Evolutionary conservation across 2,888 invertebrate genomes (phyloP).

Genomic region (Microlaimidae sp.): DNA sequence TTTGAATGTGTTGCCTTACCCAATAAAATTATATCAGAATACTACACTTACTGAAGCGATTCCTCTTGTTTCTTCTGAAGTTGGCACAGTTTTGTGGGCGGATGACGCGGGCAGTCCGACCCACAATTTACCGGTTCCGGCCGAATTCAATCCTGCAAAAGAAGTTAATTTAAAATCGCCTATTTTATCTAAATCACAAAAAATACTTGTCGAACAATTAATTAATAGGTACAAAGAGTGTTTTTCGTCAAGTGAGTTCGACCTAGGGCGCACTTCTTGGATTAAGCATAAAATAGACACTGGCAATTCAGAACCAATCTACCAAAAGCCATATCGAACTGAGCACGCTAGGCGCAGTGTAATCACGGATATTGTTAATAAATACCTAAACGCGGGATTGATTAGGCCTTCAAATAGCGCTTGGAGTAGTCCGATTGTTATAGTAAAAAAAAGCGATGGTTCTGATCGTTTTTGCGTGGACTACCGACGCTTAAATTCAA

Average conservation of each 20-base stretch:
- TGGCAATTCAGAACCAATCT: not conserved
- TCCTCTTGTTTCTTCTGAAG: too few relatives aligned
- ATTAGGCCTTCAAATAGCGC: not conserved
- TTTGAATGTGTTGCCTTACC: too few relatives aligned
- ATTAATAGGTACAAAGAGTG: not conserved
- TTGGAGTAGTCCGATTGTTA: not conserved
- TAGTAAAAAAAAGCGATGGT: not conserved
- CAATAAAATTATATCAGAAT: too few relatives aligned
- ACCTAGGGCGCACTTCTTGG: not conserved
- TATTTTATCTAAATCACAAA: too few relatives aligned
- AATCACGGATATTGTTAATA: not conserved
- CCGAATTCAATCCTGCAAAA: too few relatives aligned
- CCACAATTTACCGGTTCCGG: too few relatives aligned
- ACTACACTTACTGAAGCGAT: too few relatives aligned
- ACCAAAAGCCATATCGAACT: not conserved
- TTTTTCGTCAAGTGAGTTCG: not conserved
- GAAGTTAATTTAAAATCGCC: too few relatives aligned
- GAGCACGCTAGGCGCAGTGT: not conserved
- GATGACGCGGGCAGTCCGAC: too few relatives aligned
- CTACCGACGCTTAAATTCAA: not conserved
- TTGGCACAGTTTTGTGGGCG: too few relatives aligned
- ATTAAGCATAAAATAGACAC: not conserved
- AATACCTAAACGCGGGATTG: not conserved
- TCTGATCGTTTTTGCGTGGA: not conserved
- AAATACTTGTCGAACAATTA: not conserved